Evolutionary conservation across 2,113 vertebrate species (phyloP).

Genomic region (Leuciscus idus): DNA sequence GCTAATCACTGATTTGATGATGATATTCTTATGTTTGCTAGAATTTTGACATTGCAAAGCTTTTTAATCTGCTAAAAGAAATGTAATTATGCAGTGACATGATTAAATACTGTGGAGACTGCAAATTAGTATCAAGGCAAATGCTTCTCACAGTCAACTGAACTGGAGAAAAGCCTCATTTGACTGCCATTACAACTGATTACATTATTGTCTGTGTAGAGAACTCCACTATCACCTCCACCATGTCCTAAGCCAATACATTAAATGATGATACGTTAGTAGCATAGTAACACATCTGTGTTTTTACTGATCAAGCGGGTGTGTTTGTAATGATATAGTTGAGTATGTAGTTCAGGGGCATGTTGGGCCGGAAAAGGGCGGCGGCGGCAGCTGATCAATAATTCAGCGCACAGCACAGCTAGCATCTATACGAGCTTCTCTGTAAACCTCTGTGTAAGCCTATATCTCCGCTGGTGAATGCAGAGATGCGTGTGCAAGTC

Average conservation of each 20-base stretch:
- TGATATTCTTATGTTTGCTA: neutral
- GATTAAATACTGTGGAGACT: neutral
- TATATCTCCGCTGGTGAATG: neutral
- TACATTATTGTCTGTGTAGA: neutral
- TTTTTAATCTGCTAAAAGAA: neutral
- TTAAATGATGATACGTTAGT: neutral
- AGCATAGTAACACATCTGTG: neutral
- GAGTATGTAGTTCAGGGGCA: neutral
- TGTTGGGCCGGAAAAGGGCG: conserved; percentile 23
- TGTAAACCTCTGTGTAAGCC: neutral
- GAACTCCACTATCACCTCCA: neutral
- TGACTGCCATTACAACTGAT: neutral
- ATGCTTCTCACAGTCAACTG: no score
- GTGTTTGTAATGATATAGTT: neutral
- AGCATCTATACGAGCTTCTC: conserved; percentile 38
- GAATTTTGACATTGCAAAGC: neutral
- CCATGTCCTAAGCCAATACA: neutral
- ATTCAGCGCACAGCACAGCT: conserved; percentile 75
- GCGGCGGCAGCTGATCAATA: conserved; percentile 77
- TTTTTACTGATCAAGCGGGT: neutral
- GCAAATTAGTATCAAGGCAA: no score
- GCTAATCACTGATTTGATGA: neutral
- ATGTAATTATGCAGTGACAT: neutral
- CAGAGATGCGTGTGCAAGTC: neutral
- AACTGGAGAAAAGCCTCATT: neutral